Evolutionary conservation across 1,140 invertebrate species (phyloP), one percentile per base, ranked within the genome.

Genomic region (Batillaria attramentaria): DNA sequence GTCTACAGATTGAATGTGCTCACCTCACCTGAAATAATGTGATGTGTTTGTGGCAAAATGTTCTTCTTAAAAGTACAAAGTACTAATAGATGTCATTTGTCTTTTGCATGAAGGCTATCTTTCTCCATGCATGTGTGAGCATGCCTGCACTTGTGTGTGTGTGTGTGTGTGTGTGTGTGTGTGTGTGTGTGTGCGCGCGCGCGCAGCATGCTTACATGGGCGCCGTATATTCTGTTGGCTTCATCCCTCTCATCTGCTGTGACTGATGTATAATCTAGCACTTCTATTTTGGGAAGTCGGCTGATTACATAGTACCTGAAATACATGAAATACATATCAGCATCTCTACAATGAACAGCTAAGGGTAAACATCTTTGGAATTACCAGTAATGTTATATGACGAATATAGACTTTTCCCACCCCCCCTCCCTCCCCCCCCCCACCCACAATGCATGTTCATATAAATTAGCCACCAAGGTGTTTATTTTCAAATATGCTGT

Each of bases 281-380:
- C 75, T 46, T 80, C 74, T 60, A 80, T 54, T 35, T 77, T 80
- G 18, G 79, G 57, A 6, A 80, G 35, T 42, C 57, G 73, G 68
- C 68, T 70, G 42, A 70, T 70, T 6, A 70, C 41, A 24, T 70
- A 70, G 42, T 70, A 70, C 42, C 68, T 70, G 42, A 6, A 35
- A 18, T 6, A 39, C 20, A 42, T n/a, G 31, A 16, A 66, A n/a
- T n/a, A n/a, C n/a, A n/a, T n/a, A n/a, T n/a, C n/a, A n/a, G n/a
- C n/a, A n/a, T n/a, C n/a, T n/a, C n/a, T n/a, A n/a, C n/a, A n/a
- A n/a, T n/a, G n/a, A n/a, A n/a, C n/a, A n/a, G n/a, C n/a, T n/a
- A n/a, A n/a, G n/a, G n/a, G n/a, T n/a, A n/a, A n/a, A n/a, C n/a
- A n/a, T n/a, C n/a, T n/a, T n/a, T n/a, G n/a, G n/a, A n/a, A n/a